Evolutionary conservation across 2,797 vertebrate species (phyloP).

Genomic region (Anolis apletophallus): DNA sequence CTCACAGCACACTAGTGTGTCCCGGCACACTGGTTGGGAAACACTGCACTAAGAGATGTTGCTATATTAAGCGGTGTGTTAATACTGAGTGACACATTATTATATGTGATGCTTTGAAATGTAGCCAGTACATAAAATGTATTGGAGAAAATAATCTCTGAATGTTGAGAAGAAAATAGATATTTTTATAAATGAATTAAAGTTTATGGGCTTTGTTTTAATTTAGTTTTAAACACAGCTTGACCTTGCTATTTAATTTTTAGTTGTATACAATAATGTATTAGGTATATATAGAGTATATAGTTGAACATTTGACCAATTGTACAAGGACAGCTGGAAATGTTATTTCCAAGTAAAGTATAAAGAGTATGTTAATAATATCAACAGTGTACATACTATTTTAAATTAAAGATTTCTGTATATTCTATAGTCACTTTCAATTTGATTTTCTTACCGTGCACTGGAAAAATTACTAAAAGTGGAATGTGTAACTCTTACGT

Average conservation of each 20-base stretch:
- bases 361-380: conserved; percentile 21
- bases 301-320: conserved; percentile 48
- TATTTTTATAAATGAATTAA: conserved; percentile 75
- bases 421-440: conserved; percentile 7
- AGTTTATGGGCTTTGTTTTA: conserved; percentile 74
- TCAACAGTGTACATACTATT: conserved; percentile 31
- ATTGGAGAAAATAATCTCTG: conserved; percentile 79
- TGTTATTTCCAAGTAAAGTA: conserved; percentile 24
- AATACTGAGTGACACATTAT: not conserved
- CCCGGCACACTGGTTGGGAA: no score
- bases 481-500: conserved; percentile 29
- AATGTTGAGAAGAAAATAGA: conserved; percentile 77
- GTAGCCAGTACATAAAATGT: conserved; percentile 70
- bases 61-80: not conserved
- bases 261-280: conserved; percentile 61
- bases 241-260: conserved; percentile 58
- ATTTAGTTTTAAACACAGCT: conserved; percentile 67
- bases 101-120: conserved; percentile 77
- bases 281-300: conserved; percentile 53
- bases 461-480: conserved; percentile 21
- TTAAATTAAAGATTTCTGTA: conserved; percentile 38
- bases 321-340: conserved; percentile 27
- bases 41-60: no score
- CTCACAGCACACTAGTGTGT: no score
- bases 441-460: conserved; percentile 42